Evolutionary conservation across 2,797 vertebrate species (phyloP), one percentile per base, ranked within the genome.

Genomic region (Linurgus olivaceus): DNA sequence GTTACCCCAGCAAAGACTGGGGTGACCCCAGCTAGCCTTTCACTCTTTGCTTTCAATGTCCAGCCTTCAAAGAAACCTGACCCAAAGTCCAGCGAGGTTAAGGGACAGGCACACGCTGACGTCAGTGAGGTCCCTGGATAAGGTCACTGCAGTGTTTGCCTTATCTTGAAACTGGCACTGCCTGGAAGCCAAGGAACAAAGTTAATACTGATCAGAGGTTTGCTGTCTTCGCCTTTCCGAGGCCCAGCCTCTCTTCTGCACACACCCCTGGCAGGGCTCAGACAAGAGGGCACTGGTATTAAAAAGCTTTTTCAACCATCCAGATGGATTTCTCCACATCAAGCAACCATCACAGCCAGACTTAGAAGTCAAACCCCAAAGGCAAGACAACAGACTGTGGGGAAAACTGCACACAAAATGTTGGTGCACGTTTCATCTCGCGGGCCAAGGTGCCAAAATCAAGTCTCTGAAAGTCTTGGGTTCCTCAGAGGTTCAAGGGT

Each of bases 61-160:
- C 6, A 31, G 75, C 81, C 92, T 89, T 85, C 89, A 88, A 50
- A 86, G 92, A 88, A 93, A 93, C 54, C 84, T 75, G 92, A 92
- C 81, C 91, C 89, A 68, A 85, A 94, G 94, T 80, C 78, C 88
- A 91, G 3, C 2, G 0, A 55, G 95, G 93, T 80, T 54, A 83
- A 93, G 3, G 58, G 91, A 63, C 92, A 66, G 80, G 93, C 89
- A 83, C 81, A 50, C 0, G 6, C 10, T 89, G 95, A 89, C 52
- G 16, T 85, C 94, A 94, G 91, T 0, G 0, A 86, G 93, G 82
- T 45, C 89, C 73, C 90, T 83, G 42, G 78, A 29, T 90, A 85
- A 92, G 92, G 94, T 88, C 91, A 92, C 54, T 0, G 1, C 65
- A 66, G 82, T 5, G 33, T 86, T 68, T 88, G 93, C 70, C 66